These are phyloP conservation scores for Antechinus stuartii DNA, from an alignment of 2,113 vertebrate species.

Conservation along the genomic window DNA sequence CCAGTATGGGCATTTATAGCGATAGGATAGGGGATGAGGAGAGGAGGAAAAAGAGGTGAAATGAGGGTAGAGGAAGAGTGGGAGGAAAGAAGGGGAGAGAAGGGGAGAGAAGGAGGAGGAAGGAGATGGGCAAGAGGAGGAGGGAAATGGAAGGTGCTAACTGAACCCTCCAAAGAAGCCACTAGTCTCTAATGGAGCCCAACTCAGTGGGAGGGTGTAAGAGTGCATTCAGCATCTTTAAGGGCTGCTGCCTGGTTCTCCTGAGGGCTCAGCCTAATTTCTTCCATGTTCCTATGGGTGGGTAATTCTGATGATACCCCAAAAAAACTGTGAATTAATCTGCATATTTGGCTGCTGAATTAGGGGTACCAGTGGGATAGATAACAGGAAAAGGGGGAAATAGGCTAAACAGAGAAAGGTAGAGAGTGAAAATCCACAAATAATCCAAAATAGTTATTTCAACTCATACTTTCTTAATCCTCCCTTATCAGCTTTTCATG, in stretches of 20 bases:
- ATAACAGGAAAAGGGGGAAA: background rate
- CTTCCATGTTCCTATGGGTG: background rate
- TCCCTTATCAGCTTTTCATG: background rate
- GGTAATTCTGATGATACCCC: background rate
- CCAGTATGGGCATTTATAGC: background rate
- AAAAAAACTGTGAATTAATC: background rate
- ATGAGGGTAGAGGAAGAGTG: background rate
- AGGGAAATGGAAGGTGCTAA: background rate
- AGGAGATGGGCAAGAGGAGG: no score
- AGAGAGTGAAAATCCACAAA: background rate
- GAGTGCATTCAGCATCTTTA: background rate
- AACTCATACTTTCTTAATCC: background rate
- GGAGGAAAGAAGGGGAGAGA: background rate
- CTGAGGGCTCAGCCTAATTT: background rate
- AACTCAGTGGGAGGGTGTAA: background rate
- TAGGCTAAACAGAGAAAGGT: background rate
- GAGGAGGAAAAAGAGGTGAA: background rate
- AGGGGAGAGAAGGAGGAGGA: background rate
- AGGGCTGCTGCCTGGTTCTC: background rate
- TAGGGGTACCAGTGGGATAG: background rate
- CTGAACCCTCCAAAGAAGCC: background rate
- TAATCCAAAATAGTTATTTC: background rate
- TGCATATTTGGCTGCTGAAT: background rate
- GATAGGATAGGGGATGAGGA: background rate
- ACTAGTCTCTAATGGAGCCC: background rate